A percentile compares a stretch with the other conserved stretches of the same genome.
Evolutionary conservation across 1,140 invertebrate species (phyloP).

Genomic region (Apocrypta bakeri): DNA sequence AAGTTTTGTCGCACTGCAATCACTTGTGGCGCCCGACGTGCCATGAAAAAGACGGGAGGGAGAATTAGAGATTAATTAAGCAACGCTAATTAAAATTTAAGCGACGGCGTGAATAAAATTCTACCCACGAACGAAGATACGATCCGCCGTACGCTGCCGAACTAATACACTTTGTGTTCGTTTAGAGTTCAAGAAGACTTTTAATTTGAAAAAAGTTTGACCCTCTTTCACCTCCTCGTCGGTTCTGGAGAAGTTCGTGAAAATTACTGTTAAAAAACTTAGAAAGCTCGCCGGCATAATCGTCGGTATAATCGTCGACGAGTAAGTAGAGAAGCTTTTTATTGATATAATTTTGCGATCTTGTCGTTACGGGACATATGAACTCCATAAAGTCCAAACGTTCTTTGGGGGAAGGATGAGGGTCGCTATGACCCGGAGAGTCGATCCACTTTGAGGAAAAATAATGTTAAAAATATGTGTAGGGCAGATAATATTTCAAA

Average conservation of each 20-base stretch:
- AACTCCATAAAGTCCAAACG: background rate
- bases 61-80: background rate
- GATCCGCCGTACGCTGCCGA: background rate
- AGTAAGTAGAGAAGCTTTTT: background rate
- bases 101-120: background rate
- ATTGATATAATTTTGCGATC: background rate
- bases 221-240: background rate
- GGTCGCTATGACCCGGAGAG: too few relatives aligned
- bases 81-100: background rate
- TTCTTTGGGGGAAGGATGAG: too few relatives aligned
- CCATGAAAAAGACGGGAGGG: background rate
- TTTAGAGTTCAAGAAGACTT: conserved; percentile 2
- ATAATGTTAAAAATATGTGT: background rate
- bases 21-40: background rate
- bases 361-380: background rate
- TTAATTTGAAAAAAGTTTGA: conserved; percentile 19
- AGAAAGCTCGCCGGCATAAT: background rate
- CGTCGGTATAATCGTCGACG: background rate
- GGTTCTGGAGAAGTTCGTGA: background rate
- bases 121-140: background rate
- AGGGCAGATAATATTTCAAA: too few relatives aligned
- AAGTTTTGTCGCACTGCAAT: background rate
- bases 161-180: conserved; percentile 4
- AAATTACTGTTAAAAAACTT: background rate
- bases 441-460: background rate